phyloP scores from a whole-genome alignment of 1,140 invertebrate species.

The Hyles euphorbiae region DNA sequence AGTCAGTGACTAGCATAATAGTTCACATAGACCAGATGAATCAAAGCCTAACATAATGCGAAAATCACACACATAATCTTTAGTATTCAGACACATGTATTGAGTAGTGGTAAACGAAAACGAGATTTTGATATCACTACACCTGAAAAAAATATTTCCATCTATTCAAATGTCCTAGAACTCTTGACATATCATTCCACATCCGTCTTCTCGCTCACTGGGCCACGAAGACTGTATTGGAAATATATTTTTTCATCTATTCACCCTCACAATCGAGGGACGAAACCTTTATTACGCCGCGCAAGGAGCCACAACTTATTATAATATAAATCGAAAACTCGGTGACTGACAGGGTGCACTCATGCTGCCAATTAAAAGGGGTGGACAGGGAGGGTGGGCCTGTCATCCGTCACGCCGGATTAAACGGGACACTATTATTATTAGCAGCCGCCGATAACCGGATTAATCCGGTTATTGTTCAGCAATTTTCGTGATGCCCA shows the following conservation, averaged over 20 bases:
- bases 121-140: no score
- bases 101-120: no score
- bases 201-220: no score
- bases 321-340: constrained; percentile 66
- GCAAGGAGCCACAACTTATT: constrained; percentile 45
- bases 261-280: constrained; percentile 1
- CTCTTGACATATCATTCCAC: no score
- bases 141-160: no score
- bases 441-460: constrained; percentile 54
- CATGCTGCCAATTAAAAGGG: constrained; percentile 55
- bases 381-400: constrained; percentile 34
- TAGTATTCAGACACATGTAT: no score
- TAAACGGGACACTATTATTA: constrained; percentile 59
- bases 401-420: constrained; percentile 57
- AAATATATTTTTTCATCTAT: background rate
- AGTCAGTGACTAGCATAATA: no score
- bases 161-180: no score
- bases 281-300: constrained; percentile 8
- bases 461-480: constrained; percentile 56
- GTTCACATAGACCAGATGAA: no score
- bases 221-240: no score
- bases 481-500: constrained; percentile 32
- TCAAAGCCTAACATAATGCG: no score
- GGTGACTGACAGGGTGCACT: constrained; percentile 51
- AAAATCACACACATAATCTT: no score